Evolutionary conservation across 2,888 invertebrate species (phyloP).

Genomic region (Erebia aethiops): DNA sequence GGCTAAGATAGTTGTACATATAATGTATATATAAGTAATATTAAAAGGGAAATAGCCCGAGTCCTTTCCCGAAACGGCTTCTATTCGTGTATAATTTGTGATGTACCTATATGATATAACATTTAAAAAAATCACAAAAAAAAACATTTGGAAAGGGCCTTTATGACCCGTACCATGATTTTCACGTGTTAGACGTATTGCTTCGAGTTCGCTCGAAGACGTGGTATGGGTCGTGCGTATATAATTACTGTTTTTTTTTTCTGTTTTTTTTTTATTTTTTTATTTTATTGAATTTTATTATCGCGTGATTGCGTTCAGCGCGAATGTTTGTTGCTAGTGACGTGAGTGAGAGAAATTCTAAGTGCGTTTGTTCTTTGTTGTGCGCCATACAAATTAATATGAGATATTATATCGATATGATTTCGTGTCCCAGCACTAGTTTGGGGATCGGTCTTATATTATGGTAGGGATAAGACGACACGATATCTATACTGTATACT

Average conservation of each 20-base stretch:
- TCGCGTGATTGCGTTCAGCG: slow-evolving; percentile 59
- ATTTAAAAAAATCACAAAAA: slow-evolving; percentile 56
- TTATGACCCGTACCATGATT: slow-evolving; percentile 59
- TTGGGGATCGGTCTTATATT: slow-evolving; percentile 34
- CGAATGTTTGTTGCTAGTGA: slow-evolving; percentile 60
- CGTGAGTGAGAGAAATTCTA: slow-evolving; percentile 65
- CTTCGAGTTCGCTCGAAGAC: slow-evolving; percentile 45
- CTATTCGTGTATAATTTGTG: slow-evolving; percentile 67
- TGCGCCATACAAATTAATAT: slow-evolving; percentile 66
- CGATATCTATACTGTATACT: slow-evolving; percentile 15
- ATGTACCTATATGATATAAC: slow-evolving; percentile 59
- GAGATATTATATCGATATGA: slow-evolving; percentile 50
- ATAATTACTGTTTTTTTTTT: slow-evolving; percentile 49
- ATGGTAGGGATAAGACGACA: slow-evolving; percentile 33
- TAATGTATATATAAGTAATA: slow-evolving; percentile 59
- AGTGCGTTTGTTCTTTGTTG: slow-evolving; percentile 78
- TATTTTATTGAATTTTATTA: slow-evolving; percentile 73
- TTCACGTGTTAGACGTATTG: slow-evolving; percentile 45
- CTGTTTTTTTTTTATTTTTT: slow-evolving; percentile 53
- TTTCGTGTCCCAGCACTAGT: slow-evolving; percentile 53
- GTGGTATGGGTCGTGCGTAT: slow-evolving; percentile 53
- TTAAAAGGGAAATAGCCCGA: slow-evolving; percentile 47
- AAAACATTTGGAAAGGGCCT: slow-evolving; percentile 63
- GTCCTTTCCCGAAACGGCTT: slow-evolving; percentile 65
- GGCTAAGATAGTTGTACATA: slow-evolving; percentile 64